Conservation (phyloP, 2,797 vertebrate species). For the Antennarius maculatus region DNA sequence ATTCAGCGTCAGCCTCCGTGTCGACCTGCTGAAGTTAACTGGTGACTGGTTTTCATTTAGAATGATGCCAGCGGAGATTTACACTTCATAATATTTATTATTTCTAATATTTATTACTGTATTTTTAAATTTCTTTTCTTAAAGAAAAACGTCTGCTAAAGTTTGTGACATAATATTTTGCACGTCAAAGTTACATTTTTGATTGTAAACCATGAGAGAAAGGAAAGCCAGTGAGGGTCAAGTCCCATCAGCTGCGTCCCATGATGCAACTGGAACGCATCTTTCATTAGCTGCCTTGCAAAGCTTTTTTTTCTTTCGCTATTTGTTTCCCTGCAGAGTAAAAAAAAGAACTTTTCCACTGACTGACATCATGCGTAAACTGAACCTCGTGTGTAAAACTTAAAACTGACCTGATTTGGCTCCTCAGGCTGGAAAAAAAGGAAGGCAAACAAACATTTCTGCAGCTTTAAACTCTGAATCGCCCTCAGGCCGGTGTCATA, state of each 20-base stretch:
- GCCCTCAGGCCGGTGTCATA: not conserved
- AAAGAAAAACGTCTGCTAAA: no score
- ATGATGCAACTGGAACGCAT: conserved; percentile 5
- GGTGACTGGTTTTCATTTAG: no score
- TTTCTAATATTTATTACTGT: no score
- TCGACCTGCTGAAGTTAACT: not conserved
- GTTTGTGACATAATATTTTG: no score
- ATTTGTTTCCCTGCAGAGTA: not conserved
- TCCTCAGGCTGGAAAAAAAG: not conserved
- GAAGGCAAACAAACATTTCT: not conserved
- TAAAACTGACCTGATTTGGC: not conserved
- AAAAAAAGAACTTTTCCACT: no score
- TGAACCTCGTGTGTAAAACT: not conserved
- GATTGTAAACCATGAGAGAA: no score
- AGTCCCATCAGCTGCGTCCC: not conserved
- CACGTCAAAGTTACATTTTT: no score
- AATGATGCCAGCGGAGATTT: no score
- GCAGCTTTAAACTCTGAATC: not conserved
- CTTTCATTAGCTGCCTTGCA: not conserved
- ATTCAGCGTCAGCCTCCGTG: not conserved
- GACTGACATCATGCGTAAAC: not conserved
- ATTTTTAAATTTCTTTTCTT: no score
- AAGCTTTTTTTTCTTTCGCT: not conserved
- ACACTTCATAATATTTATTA: no score
- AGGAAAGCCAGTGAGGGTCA: not conserved